phyloP scores from a whole-genome alignment of 2,888 invertebrate species.

The Mythimna pallens region DNA sequence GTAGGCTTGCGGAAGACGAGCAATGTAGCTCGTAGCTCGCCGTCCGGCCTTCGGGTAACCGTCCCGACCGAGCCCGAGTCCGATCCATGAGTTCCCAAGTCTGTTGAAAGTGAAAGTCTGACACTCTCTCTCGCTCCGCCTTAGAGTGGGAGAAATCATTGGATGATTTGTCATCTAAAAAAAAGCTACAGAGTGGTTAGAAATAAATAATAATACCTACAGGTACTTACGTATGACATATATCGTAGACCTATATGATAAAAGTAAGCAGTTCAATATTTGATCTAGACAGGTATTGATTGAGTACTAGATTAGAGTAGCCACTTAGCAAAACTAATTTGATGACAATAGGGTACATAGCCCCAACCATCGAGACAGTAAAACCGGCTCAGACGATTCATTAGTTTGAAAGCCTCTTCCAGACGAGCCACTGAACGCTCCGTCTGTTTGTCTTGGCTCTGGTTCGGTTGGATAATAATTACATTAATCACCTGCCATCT shows the following conservation, averaged over 20 bases:
- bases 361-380: constrained; percentile 1
- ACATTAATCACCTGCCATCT: constrained; percentile 26
- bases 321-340: constrained; percentile 6
- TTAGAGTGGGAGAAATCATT: no score
- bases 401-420: constrained; percentile 40
- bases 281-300: background rate
- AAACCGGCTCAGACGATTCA: constrained; percentile 18
- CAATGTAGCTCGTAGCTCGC: no score
- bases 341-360: constrained; percentile 10
- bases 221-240: background rate
- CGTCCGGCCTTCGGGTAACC: no score
- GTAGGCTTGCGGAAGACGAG: no score
- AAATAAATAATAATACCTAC: background rate
- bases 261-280: no score
- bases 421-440: constrained; percentile 12
- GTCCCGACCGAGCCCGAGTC: no score
- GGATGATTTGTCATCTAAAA: no score
- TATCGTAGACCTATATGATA: no score
- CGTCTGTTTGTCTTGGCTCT: constrained; percentile 14
- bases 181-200: background rate
- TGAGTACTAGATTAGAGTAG: background rate
- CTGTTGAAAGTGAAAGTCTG: no score
- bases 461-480: constrained; percentile 34
- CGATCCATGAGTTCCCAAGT: no score
- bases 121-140: no score